phyloP scores from a whole-genome alignment of 2,797 vertebrate species.

The Arctocebus calabarensis region DNA sequence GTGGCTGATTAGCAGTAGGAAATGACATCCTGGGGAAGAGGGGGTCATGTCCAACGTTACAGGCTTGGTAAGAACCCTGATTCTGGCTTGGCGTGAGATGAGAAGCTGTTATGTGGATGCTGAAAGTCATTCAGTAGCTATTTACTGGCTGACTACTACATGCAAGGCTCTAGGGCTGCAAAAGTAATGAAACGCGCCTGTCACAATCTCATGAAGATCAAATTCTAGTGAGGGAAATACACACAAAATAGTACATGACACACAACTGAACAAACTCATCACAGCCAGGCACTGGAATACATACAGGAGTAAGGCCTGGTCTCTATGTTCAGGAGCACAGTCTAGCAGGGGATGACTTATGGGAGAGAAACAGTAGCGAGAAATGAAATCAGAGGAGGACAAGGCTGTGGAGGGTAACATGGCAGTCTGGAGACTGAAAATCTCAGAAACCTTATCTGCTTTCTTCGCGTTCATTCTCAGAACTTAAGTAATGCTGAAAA shows the following conservation, averaged over 20 bases:
- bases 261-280: neutral
- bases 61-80: neutral
- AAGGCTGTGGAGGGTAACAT: neutral
- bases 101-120: neutral
- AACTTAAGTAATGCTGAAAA: neutral
- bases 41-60: neutral
- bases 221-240: neutral
- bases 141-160: neutral
- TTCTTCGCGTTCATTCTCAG: neutral
- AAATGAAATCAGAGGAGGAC: neutral
- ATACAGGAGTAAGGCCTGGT: accelerated
- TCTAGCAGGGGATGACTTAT: neutral
- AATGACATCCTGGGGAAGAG: too few species aligned
- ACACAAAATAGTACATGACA: neutral
- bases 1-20: neutral
- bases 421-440: neutral
- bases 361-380: neutral
- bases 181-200: neutral
- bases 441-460: neutral
- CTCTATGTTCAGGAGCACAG: neutral
- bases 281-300: neutral
- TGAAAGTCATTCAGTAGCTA: neutral
- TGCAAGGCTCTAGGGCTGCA: neutral
- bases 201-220: neutral
- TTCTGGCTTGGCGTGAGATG: neutral